Evolutionary conservation across 1,140 invertebrate species (phyloP).

Genomic region (Leptinotarsa defecta): DNA sequence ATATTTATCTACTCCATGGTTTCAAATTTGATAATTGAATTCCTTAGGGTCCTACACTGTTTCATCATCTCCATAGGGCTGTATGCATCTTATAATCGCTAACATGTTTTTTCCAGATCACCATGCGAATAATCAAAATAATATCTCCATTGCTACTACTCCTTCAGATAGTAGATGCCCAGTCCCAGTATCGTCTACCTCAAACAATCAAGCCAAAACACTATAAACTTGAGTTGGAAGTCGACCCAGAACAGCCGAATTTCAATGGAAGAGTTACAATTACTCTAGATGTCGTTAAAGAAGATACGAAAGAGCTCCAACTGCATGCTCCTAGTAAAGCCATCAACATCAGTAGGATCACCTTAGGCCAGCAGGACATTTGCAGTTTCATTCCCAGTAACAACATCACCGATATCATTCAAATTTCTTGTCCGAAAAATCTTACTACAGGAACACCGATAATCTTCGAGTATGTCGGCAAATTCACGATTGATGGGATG

Average conservation of each 20-base stretch:
- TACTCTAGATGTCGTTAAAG: neutral
- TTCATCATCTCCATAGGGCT: too few relatives aligned
- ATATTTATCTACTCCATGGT: too few relatives aligned
- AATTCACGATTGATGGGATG: slow-evolving; percentile 25
- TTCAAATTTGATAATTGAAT: too few relatives aligned
- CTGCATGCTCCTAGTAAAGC: neutral
- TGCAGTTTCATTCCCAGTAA: neutral
- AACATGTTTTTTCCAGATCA: neutral
- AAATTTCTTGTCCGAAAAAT: neutral
- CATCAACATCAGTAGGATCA: neutral
- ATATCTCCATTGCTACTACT: neutral
- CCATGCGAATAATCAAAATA: neutral
- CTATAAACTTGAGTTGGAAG: slow-evolving; percentile 12
- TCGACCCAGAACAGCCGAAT: neutral
- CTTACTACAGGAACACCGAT: neutral
- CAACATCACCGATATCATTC: neutral
- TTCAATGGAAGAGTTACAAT: slow-evolving; percentile 5
- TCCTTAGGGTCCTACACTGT: too few relatives aligned
- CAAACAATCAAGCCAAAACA: slow-evolving; percentile 5
- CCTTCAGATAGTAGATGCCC: neutral
- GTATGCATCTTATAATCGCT: too few relatives aligned
- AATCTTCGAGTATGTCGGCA: neutral
- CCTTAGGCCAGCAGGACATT: neutral
- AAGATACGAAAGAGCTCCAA: neutral
- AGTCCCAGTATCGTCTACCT: neutral